phyloP scores from a whole-genome alignment of 2,888 invertebrate species.

The Bombyx huttoni region DNA sequence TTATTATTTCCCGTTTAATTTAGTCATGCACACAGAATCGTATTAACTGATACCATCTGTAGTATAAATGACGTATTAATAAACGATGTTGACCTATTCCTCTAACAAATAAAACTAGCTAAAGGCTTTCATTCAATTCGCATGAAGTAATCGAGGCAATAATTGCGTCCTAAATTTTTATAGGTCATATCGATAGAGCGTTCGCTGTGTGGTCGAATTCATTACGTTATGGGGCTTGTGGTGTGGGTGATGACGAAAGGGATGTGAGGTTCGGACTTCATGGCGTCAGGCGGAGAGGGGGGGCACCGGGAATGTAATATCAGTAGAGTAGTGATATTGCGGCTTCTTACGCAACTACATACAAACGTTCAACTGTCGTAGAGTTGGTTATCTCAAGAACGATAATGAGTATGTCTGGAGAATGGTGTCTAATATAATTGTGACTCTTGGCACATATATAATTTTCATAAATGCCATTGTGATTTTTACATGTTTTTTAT shows the following conservation, averaged over 20 bases:
- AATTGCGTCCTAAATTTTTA: constrained; percentile 56
- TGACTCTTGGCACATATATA: no score
- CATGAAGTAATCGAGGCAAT: constrained; percentile 38
- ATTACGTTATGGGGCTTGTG: constrained; percentile 53
- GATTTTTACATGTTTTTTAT: no score
- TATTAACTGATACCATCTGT: neutral
- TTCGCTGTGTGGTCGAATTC: constrained; percentile 46
- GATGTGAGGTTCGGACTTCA: constrained; percentile 37
- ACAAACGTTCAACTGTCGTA: constrained; percentile 24
- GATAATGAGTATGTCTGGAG: no score
- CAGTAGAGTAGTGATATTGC: constrained; percentile 63
- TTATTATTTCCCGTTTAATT: no score
- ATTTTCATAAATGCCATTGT: no score
- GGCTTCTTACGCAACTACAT: constrained; percentile 42
- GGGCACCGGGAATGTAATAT: constrained; percentile 55
- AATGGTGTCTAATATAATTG: no score
- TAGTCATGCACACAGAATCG: neutral
- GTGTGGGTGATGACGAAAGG: constrained; percentile 20
- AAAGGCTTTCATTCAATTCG: constrained; percentile 11
- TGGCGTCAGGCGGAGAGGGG: constrained; percentile 42
- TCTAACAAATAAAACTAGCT: constrained; percentile 3
- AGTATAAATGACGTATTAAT: neutral
- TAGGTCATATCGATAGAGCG: constrained; percentile 53
- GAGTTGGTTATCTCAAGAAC: constrained; percentile 18
- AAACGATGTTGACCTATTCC: neutral